Evolutionary conservation across 2,888 invertebrate genomes (phyloP), one percentile per base, ranked within the genome.

Genomic region (Griposia aprilina): DNA sequence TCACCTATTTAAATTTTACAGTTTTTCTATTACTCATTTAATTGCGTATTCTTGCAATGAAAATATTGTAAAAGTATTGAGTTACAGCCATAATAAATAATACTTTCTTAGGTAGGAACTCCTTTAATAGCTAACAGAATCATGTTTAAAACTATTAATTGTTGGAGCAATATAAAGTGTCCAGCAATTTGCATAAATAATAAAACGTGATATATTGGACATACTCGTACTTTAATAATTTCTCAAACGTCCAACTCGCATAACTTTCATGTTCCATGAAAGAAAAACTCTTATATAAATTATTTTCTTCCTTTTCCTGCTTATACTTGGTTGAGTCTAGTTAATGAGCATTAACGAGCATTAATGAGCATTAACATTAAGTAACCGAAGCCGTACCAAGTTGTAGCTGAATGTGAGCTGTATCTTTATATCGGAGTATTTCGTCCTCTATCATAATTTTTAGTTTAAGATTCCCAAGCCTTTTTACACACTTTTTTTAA

Each of bases 101-200:
- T 41, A 68, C 4, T 63, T 68, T 17, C 5, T 57, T 17, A 20
- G 7, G 2, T 26, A 81, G 30, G n/a, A 63, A 70, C 10, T 11
- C 10, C 15, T 52, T 68, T 62, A 59, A 68, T 77, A 48, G 23
- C 15, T 63, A 30, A 62, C 41, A 13, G 13, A 62, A 36, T 23
- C 26, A 57, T 45, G 15, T 36, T 36, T 68, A 26, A n/a, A 59
- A 59, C 68, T 13, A 78, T 78, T 65, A 63, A 81, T 50, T 41
- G 36, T 41, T 69, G 8, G 5, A 60, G 60, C 50, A 60, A 73
- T 78, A 20, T 45, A 15, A 62, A 81, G 11, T 41, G 81, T 71
- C 20, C n/a, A 2, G 66, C 41, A 60, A 45, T 45, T 41, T 17
- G 30, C 76, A 76, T 82, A 77, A 82, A 77, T 82, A 52, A 77